A percentile compares a stretch with the other conserved stretches of the same genome.
Evolutionary conservation across 2,888 invertebrate species (phyloP).

Genomic region (Meloe dianella): DNA sequence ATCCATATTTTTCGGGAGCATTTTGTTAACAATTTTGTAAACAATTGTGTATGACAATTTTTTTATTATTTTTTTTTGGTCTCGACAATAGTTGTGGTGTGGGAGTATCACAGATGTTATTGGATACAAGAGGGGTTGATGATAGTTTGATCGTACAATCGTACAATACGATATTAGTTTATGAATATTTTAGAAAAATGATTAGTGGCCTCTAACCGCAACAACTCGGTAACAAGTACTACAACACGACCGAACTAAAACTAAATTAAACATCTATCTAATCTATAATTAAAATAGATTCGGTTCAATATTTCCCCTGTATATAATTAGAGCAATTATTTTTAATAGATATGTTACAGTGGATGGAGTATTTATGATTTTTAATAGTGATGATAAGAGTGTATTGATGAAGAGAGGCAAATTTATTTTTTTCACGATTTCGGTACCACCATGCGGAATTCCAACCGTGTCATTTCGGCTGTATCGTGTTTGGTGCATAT

Average conservation of each 20-base stretch:
- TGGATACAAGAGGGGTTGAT: background rate
- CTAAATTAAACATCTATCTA: constrained; percentile 38
- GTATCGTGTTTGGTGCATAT: constrained; percentile 48
- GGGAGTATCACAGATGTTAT: constrained; percentile 7
- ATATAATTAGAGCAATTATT: constrained; percentile 4
- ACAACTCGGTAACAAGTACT: constrained; percentile 47
- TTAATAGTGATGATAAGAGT: background rate
- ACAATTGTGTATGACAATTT: constrained; percentile 7
- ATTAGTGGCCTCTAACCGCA: constrained; percentile 51
- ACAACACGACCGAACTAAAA: constrained; percentile 40
- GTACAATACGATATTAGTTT: constrained; percentile 16
- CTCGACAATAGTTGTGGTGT: background rate
- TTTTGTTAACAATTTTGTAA: constrained; percentile 8
- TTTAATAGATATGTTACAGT: constrained; percentile 1
- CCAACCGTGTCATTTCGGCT: constrained; percentile 30
- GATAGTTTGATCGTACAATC: constrained; percentile 23
- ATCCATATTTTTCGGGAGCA: background rate
- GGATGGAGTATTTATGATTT: background rate
- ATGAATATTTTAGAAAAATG: constrained; percentile 44
- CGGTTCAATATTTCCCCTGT: background rate
- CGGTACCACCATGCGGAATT: constrained; percentile 17
- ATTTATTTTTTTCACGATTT: background rate
- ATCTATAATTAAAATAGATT: constrained; percentile 27
- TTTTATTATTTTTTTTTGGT: background rate
- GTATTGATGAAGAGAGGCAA: background rate